These are phyloP conservation scores for Nephrotoma guestfalica DNA, from an alignment of 2,888 invertebrate genomes.

Conservation along the genomic window DNA sequence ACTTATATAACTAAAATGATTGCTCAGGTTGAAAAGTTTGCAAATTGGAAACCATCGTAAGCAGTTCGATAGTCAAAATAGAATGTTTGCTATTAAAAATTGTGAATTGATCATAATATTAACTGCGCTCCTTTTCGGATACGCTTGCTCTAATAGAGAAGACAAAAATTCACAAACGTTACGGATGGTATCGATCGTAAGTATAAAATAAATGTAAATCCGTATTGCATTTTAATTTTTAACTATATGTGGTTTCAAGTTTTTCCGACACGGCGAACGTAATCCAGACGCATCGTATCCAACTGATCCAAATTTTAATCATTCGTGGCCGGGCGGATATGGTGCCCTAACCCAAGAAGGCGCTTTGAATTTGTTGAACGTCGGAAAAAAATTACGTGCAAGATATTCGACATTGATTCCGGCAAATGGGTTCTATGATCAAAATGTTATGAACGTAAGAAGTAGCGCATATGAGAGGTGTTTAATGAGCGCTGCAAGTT, in stretches of 20 bases:
- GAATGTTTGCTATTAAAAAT: too few species aligned
- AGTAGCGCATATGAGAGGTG: slow-evolving; percentile 76
- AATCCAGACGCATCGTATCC: slow-evolving; percentile 60
- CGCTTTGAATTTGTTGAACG: slow-evolving; percentile 54
- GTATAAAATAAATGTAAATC: too few species aligned
- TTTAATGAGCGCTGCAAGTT: slow-evolving; percentile 69
- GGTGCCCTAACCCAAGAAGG: slow-evolving; percentile 71
- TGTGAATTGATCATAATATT: too few species aligned
- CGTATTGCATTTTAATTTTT: too few species aligned
- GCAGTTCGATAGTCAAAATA: too few species aligned
- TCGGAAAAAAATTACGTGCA: slow-evolving; percentile 55
- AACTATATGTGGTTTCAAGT: background rate
- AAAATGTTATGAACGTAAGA: slow-evolving; percentile 42
- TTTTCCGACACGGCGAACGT: slow-evolving; percentile 31
- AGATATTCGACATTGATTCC: slow-evolving; percentile 54
- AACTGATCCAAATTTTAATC: slow-evolving; percentile 61
- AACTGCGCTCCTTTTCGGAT: too few species aligned
- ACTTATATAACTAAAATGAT: too few species aligned
- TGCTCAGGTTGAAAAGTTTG: too few species aligned
- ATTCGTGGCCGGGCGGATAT: slow-evolving; percentile 68
- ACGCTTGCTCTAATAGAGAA: too few species aligned
- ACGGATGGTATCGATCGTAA: too few species aligned
- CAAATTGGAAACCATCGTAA: too few species aligned
- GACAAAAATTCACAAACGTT: too few species aligned
- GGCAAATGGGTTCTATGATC: slow-evolving; percentile 39